phyloP scores from a whole-genome alignment of 2,113 vertebrate species.

The Leptobrachium ailaonicum region DNA sequence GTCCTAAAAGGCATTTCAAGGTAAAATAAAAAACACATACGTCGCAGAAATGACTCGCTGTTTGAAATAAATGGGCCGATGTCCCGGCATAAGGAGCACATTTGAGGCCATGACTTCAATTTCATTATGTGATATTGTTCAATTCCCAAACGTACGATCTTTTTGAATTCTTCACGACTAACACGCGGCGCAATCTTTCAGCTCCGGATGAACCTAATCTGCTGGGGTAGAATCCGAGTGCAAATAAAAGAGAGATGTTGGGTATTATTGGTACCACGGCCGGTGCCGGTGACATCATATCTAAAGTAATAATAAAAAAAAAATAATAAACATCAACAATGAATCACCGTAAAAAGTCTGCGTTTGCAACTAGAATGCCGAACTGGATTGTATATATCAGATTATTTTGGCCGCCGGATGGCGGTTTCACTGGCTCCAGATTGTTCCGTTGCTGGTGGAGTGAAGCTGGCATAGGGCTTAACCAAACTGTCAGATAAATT shows the following conservation, averaged over 20 bases:
- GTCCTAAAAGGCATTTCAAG: slow-evolving; percentile 14
- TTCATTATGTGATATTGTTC: slow-evolving; percentile 25
- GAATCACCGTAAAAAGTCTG: background rate
- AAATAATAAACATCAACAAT: background rate
- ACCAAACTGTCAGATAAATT: slow-evolving; percentile 68
- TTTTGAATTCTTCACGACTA: background rate
- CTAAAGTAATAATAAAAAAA: background rate
- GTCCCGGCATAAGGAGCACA: slow-evolving; percentile 4
- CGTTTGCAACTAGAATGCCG: slow-evolving; percentile 9
- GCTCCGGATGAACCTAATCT: background rate
- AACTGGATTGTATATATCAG: slow-evolving; percentile 40
- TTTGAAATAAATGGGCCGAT: background rate
- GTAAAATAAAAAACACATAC: slow-evolving; percentile 24
- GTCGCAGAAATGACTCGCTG: background rate
- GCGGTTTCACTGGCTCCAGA: slow-evolving; percentile 70
- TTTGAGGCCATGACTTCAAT: background rate
- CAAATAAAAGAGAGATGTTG: background rate
- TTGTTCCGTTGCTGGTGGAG: slow-evolving; percentile 68
- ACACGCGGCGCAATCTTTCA: background rate
- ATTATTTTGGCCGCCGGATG: slow-evolving; percentile 59
- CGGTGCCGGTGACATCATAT: background rate
- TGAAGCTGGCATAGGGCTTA: slow-evolving; percentile 65
- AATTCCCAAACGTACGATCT: background rate
- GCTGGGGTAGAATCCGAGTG: background rate
- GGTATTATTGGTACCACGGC: background rate